A percentile compares a stretch with the other conserved stretches of the same genome.
Evolutionary conservation across 2,113 vertebrate genomes (phyloP).

Genomic region (Geococcyx californianus): DNA sequence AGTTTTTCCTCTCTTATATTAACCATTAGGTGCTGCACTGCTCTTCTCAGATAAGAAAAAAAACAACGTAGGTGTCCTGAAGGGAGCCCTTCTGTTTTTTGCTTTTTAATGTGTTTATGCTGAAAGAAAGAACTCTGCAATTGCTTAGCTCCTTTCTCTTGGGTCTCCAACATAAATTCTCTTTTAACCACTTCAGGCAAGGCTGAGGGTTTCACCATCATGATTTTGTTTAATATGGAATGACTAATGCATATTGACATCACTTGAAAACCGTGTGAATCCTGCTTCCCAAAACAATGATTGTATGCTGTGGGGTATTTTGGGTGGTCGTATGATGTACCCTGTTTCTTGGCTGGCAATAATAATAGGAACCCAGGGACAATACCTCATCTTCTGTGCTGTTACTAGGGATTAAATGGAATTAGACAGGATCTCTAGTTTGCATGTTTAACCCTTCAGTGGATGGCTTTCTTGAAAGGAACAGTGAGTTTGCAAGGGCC

Average conservation of each 20-base stretch:
- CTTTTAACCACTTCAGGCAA: background rate
- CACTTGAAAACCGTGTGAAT: background rate
- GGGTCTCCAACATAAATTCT: background rate
- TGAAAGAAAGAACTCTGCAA: background rate
- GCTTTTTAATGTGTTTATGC: background rate
- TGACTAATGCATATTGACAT: background rate
- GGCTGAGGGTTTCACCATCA: background rate
- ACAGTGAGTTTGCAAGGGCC: background rate
- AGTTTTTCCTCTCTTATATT: background rate
- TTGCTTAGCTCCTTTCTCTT: background rate
- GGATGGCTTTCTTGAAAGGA: background rate
- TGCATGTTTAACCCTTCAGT: conserved; percentile 21
- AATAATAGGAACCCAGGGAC: background rate
- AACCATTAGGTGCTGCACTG: background rate
- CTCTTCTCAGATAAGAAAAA: background rate
- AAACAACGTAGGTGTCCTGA: background rate
- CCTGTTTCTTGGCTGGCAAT: background rate
- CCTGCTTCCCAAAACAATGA: background rate
- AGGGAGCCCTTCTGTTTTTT: background rate
- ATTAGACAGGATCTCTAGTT: background rate
- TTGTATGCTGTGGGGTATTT: background rate
- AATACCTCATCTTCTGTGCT: background rate
- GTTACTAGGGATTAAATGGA: conserved; percentile 5
- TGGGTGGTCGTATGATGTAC: background rate
- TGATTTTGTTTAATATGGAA: background rate